Percentiles rank a stretch among this genome's conserved stretches.
Conservation (phyloP, 1,140 invertebrate species). For the Pachyrhynchus sulphureomaculatus region DNA sequence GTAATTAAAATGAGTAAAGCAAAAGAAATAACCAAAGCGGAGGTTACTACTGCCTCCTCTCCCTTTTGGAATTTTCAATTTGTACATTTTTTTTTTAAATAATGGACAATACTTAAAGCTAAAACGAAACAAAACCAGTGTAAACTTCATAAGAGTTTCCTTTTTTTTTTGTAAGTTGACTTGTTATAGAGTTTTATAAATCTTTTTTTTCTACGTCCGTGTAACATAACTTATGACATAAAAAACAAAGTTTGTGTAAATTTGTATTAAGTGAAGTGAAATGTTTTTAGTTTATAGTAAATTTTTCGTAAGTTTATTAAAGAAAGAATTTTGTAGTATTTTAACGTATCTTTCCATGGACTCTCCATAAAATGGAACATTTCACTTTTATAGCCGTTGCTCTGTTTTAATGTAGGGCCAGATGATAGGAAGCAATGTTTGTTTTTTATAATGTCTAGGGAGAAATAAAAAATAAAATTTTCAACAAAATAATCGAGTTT, state of each 20-base stretch:
- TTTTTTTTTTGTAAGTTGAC: too few species aligned
- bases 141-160: too few species aligned
- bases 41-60: not conserved
- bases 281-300: slow-evolving; percentile 30
- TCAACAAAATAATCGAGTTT: slow-evolving; percentile 21
- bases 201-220: slow-evolving; percentile 6
- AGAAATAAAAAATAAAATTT: slow-evolving; percentile 38
- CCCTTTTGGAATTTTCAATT: slow-evolving; percentile 13
- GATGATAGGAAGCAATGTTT: slow-evolving; percentile 49
- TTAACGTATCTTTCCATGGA: slow-evolving; percentile 25
- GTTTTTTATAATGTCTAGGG: slow-evolving; percentile 48
- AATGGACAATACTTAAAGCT: slow-evolving; percentile 6
- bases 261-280: slow-evolving; percentile 33
- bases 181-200: not conserved
- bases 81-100: slow-evolving; percentile 19
- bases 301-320: slow-evolving; percentile 10
- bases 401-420: slow-evolving; percentile 50
- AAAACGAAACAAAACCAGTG: not conserved
- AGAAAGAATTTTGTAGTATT: slow-evolving; percentile 18
- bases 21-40: slow-evolving; percentile 28
- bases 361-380: slow-evolving; percentile 44
- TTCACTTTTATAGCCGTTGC: slow-evolving; percentile 41
- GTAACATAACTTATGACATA: slow-evolving; percentile 22
- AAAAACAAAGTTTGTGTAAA: slow-evolving; percentile 10
- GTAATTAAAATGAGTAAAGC: slow-evolving; percentile 6